Evolutionary conservation across 2,113 vertebrate species (phyloP), one percentile per base, ranked within the genome.

Genomic region (Xerus inauris): DNA sequence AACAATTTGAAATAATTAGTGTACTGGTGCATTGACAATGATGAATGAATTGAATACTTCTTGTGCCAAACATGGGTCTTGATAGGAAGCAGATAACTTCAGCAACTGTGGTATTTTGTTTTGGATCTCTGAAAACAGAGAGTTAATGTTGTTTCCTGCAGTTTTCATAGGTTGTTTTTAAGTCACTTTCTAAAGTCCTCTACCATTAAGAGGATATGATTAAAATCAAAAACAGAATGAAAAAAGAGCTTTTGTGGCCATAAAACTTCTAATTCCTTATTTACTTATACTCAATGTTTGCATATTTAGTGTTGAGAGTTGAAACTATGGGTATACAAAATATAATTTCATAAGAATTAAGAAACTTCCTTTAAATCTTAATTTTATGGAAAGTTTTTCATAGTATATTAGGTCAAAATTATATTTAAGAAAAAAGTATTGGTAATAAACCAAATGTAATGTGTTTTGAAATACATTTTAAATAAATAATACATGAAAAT

Each of bases 1-100:
- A 99, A 99, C 99, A 98, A 99, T 99, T 99, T 99, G 98, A 99
- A 99, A 99, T 99, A 99, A 99, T 99, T 99, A 99, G 99, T 98
- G 97, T 98, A 98, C 19, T 93, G 98, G 98, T 98, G 95, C 95
- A 98, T 97, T 99, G 99, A 99, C 99, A 99, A 98, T 99, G 99
- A 99, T 99, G 99, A 99, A 99, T 99, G 99, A 98, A 98, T 98
- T 95, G 96, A 98, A 98, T 98, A 97, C 98, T 98, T 98, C 97
- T 98, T 95, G 97, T 98, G 98, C 98, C 98, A 98, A 98, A 98
- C 96, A 93, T 0, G 14, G 95, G 91, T 98, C 97, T 98, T 98
- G 98, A 99, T 98, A 99, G 98, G 98, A 99, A 99, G 97, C 98
- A 99, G 98, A 98, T 98, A 99, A 98, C 98, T 98, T 97, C 22